These are phyloP conservation scores for Penaeus indicus DNA, from an alignment of 1,140 invertebrate species.

Conservation along the genomic window DNA sequence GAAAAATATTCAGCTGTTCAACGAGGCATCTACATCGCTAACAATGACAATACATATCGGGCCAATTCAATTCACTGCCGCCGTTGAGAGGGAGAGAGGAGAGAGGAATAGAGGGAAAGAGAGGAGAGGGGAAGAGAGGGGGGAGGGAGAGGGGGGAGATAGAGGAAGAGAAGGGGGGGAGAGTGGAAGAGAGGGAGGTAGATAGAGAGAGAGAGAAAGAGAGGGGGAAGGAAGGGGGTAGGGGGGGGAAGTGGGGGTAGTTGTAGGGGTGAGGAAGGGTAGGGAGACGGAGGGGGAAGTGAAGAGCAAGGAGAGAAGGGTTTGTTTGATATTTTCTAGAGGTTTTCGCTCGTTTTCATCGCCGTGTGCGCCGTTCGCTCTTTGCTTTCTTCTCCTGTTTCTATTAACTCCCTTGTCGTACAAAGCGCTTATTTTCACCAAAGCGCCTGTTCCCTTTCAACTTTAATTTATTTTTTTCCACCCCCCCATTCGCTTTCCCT, in stretches of 20 bases:
- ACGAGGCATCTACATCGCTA: conserved; percentile 37
- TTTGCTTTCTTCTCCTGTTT: too few species aligned
- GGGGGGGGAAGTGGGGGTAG: background rate
- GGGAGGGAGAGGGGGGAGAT: background rate
- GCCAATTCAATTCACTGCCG: conserved; percentile 44
- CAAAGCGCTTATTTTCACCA: too few species aligned
- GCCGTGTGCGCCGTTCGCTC: too few species aligned
- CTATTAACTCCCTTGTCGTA: too few species aligned
- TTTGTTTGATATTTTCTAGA: too few species aligned
- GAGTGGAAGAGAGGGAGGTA: conserved; percentile 5
- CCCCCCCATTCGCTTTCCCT: too few species aligned
- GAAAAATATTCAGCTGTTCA: conserved; percentile 44
- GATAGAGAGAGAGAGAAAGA: conserved; percentile 22
- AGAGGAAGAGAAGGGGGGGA: conserved; percentile 4
- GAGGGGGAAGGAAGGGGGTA: background rate
- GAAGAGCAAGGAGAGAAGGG: too few species aligned
- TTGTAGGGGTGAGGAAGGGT: background rate
- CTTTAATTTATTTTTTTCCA: too few species aligned
- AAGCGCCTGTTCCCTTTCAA: too few species aligned
- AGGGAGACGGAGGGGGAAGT: background rate
- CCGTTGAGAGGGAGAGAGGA: background rate
- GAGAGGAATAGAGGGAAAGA: background rate
- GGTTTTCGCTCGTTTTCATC: too few species aligned
- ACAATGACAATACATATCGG: conserved; percentile 50
- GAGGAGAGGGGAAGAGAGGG: background rate